Base-by-base conservation (phyloP, 2,113 vertebrate species). In the Thymallus thymallus region DNA sequence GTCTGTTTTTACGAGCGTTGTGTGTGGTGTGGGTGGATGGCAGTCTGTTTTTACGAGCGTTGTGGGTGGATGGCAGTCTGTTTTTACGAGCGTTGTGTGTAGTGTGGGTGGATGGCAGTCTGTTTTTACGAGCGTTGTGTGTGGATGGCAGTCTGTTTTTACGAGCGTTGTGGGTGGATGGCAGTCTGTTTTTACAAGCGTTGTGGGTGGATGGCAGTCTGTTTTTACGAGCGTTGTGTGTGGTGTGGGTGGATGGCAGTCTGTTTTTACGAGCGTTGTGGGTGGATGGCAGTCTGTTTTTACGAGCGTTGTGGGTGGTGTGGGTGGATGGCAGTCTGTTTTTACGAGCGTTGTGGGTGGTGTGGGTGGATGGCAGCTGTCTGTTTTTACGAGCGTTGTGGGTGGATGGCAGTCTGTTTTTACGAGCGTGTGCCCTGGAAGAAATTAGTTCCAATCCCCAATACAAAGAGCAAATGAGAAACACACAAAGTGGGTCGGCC, bases 261-360 rank as follows among this genome's bases (percentile, higher is more conserved):
- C 81, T 64, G 70, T 73, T 85, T 51, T 26, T 26, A n/a, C n/a
- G n/a, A n/a, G n/a, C n/a, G n/a, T 66, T 41, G 35, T 41, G 35
- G 35, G 35, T 41, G 35, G 35, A 41, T 41, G 35, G 35, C 35
- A 41, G 35, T 41, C 35, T 10, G 35, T 41, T 41, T 35, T n/a
- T n/a, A n/a, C n/a, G n/a, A n/a, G n/a, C n/a, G 26, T 26, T 26
- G 26, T 26, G 26, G 26, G 26, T 26, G 26, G 26, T 30, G 71
- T 80, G 76, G 74, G 85, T 71, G 82, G 76, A 67, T 73, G 78
- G 68, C 78, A 86, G 85, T 88, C 81, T 64, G 70, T 73, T 85
- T 51, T 26, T 26, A n/a, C n/a, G n/a, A n/a, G n/a, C n/a, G n/a
- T n/a, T n/a, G n/a, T n/a, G n/a, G n/a, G n/a, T n/a, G n/a, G n/a